phyloP scores from a whole-genome alignment of 2,888 invertebrate genomes.

The Phalera bucephala region DNA sequence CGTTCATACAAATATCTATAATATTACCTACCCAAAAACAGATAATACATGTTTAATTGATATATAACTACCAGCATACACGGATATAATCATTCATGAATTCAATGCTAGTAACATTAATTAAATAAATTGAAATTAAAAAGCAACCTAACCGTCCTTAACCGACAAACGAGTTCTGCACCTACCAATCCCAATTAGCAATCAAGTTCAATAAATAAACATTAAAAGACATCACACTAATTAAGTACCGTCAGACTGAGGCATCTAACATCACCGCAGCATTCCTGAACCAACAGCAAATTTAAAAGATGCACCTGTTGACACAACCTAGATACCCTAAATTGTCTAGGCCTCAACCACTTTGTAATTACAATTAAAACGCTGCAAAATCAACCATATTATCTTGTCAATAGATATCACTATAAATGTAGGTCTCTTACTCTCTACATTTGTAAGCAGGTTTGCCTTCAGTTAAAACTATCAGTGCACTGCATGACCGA shows the following conservation, averaged over 20 bases:
- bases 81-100: no score
- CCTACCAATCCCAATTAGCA: slow-evolving; percentile 8
- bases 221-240: slow-evolving; percentile 12
- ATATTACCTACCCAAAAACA: no score
- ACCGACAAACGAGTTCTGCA: slow-evolving; percentile 3
- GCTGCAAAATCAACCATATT: slow-evolving; percentile 22
- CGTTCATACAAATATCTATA: no score
- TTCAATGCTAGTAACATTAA: no score
- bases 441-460: slow-evolving; percentile 14
- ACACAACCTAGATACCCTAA: slow-evolving; percentile 35
- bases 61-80: no score
- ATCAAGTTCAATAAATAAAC: slow-evolving; percentile 12
- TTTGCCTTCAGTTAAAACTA: slow-evolving; percentile 20
- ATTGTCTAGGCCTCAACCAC: slow-evolving; percentile 11
- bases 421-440: neutral
- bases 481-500: slow-evolving; percentile 20
- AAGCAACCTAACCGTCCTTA: slow-evolving; percentile 12
- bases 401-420: slow-evolving; percentile 5
- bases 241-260: slow-evolving; percentile 19
- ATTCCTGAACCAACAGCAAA: slow-evolving; percentile 13
- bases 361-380: slow-evolving; percentile 11
- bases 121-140: no score
- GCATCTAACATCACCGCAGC: slow-evolving; percentile 8
- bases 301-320: slow-evolving; percentile 33
- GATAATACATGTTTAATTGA: no score